Evolutionary conservation across 2,888 invertebrate species (phyloP).

Genomic region (Drosophila phalerata): DNA sequence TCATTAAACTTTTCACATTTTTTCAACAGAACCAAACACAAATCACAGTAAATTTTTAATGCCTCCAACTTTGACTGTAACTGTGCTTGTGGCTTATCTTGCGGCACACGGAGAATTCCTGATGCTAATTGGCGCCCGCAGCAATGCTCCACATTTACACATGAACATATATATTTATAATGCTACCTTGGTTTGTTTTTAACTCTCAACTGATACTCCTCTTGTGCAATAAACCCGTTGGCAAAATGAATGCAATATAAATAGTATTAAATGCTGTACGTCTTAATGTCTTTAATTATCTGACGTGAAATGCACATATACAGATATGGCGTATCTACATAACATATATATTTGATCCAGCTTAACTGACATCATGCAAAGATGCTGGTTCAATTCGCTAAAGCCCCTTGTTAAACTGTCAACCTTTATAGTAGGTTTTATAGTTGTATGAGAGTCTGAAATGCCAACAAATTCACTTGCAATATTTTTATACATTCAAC

Average conservation of each 20-base stretch:
- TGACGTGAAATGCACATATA: background rate
- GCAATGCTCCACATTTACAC: constrained; percentile 15
- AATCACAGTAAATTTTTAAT: constrained; percentile 35
- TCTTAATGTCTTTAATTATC: constrained; percentile 12
- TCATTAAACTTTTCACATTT: constrained; percentile 58
- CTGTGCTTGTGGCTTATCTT: constrained; percentile 46
- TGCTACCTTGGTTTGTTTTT: constrained; percentile 14
- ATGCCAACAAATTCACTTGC: constrained; percentile 19
- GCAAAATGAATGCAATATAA: background rate
- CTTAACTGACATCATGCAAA: background rate
- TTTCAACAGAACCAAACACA: constrained; percentile 21
- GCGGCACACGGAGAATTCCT: constrained; percentile 19
- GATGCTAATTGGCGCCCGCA: constrained; percentile 61
- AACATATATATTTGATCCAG: background rate
- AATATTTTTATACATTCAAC: constrained; percentile 35
- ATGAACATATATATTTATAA: constrained; percentile 16
- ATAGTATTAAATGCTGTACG: background rate
- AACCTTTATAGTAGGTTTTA: constrained; percentile 36
- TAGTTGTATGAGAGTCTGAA: constrained; percentile 9
- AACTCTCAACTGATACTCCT: constrained; percentile 11
- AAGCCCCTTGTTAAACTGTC: constrained; percentile 8
- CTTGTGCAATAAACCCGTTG: constrained; percentile 6
- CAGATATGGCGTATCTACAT: background rate
- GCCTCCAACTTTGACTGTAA: constrained; percentile 31
- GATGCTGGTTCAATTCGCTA: constrained; percentile 17